phyloP scores from a whole-genome alignment of 2,113 vertebrate genomes.

The Maccullochella peelii region DNA sequence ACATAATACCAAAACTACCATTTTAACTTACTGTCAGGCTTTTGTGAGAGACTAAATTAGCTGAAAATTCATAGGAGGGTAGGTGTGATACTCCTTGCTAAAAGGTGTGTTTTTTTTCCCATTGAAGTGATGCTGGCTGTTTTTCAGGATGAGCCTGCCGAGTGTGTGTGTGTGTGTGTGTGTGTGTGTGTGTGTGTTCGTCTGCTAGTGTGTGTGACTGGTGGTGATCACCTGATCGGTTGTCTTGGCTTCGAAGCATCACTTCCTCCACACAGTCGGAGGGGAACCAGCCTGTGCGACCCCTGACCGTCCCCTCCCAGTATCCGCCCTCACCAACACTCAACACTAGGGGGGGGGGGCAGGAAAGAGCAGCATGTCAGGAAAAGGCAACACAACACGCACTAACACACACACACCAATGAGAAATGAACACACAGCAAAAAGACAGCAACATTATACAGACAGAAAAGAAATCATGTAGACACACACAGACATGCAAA shows the following conservation, averaged over 20 bases:
- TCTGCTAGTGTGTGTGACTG: background rate
- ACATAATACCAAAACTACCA: background rate
- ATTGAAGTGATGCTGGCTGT: background rate
- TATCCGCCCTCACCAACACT: conserved; percentile 94
- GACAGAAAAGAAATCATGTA: conserved; percentile 47
- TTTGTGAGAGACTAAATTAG: background rate
- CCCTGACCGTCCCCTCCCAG: conserved; percentile 94
- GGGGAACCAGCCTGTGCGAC: conserved; percentile 93
- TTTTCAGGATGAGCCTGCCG: conserved; percentile 10
- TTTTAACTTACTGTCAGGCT: background rate
- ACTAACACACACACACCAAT: conserved; percentile 21
- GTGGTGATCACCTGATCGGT: conserved; percentile 86
- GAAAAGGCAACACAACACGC: conserved; percentile 7
- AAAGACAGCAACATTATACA: conserved; percentile 35
- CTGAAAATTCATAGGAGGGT: background rate
- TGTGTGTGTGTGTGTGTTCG: conserved; percentile 12
- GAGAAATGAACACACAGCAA: conserved; percentile 51
- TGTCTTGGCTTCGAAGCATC: conserved; percentile 89
- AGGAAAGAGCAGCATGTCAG: conserved; percentile 52
- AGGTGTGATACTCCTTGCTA: background rate
- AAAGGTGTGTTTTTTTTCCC: background rate
- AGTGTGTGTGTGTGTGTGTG: conserved; percentile 9
- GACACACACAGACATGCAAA: conserved; percentile 72
- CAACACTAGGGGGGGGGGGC: conserved; percentile 82
- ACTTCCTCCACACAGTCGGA: conserved; percentile 95